phyloP scores from a whole-genome alignment of 2,888 invertebrate species.

The Cantharis lateralis region DNA sequence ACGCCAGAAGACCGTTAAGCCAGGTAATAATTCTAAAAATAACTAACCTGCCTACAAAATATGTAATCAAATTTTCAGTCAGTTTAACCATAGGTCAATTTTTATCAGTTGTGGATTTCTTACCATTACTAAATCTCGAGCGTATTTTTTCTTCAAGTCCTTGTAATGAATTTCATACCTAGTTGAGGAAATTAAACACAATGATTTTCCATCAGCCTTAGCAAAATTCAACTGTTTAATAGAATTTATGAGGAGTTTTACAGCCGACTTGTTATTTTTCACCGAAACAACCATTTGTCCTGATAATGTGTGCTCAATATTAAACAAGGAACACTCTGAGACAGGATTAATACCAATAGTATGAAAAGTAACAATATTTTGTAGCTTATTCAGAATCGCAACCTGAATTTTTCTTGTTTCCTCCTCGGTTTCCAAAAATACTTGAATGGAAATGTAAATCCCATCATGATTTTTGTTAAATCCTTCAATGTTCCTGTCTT shows the following conservation, averaged over 20 bases:
- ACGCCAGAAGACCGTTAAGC: too few species aligned
- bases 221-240: constrained; percentile 69
- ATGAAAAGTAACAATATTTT: constrained; percentile 55
- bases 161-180: constrained; percentile 75
- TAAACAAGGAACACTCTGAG: constrained; percentile 60
- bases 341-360: constrained; percentile 56
- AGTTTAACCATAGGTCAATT: neutral
- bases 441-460: constrained; percentile 53
- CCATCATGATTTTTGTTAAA: constrained; percentile 37
- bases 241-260: constrained; percentile 37
- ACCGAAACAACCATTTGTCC: constrained; percentile 53
- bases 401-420: constrained; percentile 46
- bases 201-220: constrained; percentile 61
- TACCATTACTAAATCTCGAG: constrained; percentile 72
- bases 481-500: constrained; percentile 35
- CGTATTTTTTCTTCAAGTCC: constrained; percentile 78
- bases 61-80: too few species aligned
- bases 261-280: neutral
- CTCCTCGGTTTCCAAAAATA: constrained; percentile 54
- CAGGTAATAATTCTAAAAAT: too few species aligned
- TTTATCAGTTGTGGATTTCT: constrained; percentile 11
- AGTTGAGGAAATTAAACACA: constrained; percentile 69
- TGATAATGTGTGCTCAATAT: constrained; percentile 44
- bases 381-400: constrained; percentile 53
- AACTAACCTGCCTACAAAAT: too few species aligned